phyloP scores from a whole-genome alignment of 2,888 invertebrate genomes.

The Plusia festucae region DNA sequence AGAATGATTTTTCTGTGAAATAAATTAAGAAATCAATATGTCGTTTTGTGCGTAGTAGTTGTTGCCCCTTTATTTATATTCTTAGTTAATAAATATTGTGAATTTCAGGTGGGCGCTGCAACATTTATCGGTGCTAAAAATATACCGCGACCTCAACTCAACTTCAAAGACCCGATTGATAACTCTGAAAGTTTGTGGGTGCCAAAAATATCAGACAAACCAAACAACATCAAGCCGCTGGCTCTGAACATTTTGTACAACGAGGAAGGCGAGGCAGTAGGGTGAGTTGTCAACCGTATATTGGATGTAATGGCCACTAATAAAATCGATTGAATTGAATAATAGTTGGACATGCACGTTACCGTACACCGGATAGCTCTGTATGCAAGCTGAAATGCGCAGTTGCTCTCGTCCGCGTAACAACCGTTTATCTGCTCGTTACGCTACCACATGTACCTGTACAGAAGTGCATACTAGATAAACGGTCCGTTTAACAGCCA shows the following conservation, averaged over 20 bases:
- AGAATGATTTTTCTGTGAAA: neutral
- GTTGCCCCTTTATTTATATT: neutral
- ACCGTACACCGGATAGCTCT: conserved; percentile 30
- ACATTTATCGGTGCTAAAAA: conserved; percentile 92
- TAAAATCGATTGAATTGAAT: conserved; percentile 41
- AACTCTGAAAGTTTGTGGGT: conserved; percentile 94
- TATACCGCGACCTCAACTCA: conserved; percentile 94
- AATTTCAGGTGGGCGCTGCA: conserved; percentile 76
- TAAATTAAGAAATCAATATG: neutral
- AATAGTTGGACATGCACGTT: conserved; percentile 23
- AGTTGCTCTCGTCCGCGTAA: conserved; percentile 31
- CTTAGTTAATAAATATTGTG: conserved; percentile 6
- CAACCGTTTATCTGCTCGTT: conserved; percentile 38
- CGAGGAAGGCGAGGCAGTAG: conserved; percentile 89
- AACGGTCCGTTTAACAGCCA: conserved; percentile 23
- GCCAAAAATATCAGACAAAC: conserved; percentile 95
- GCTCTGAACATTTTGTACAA: conserved; percentile 92
- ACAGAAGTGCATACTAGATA: conserved; percentile 26
- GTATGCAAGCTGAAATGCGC: conserved; percentile 23
- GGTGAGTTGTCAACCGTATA: conserved; percentile 74
- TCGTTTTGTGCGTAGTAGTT: neutral
- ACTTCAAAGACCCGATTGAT: conserved; percentile 95
- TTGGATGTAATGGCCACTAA: conserved; percentile 14
- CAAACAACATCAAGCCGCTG: conserved; percentile 95
- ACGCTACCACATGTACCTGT: conserved; percentile 19